A percentile compares a stretch with the other conserved stretches of the same genome.
phyloP scores from a whole-genome alignment of 2,888 invertebrate species.

The Leptinotarsa rubiginosa region DNA sequence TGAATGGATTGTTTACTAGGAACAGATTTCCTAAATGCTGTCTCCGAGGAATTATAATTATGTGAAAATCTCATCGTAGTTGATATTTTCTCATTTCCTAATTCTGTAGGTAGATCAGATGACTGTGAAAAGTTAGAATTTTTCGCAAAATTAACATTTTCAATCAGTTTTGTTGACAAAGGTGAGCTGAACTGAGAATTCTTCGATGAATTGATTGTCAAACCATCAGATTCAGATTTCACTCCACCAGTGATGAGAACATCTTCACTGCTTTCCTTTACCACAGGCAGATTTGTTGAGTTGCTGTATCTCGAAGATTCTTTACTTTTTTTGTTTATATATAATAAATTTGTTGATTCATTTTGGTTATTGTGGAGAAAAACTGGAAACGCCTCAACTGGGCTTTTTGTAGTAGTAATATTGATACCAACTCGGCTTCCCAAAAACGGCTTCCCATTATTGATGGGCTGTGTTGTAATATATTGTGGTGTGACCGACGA shows the following conservation, averaged over 20 bases:
- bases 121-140: background rate
- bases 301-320: background rate
- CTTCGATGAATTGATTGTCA: background rate
- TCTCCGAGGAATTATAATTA: background rate
- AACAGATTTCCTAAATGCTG: background rate
- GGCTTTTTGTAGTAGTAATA: conserved; percentile 33
- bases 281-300: background rate
- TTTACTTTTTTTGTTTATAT: background rate
- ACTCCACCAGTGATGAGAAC: background rate
- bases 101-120: background rate
- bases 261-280: background rate
- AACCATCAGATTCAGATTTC: background rate
- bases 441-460: conserved; percentile 62
- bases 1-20: background rate
- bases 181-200: background rate
- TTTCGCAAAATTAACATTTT: background rate
- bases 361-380: background rate
- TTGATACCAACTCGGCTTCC: conserved; percentile 57
- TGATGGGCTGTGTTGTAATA: conserved; percentile 60
- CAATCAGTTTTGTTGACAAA: background rate
- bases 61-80: background rate
- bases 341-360: background rate
- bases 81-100: background rate
- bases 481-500: conserved; percentile 61
- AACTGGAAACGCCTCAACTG: background rate